phyloP scores from a whole-genome alignment of 2,113 vertebrate species.

The Sinocyclocheilus rhinocerous region DNA sequence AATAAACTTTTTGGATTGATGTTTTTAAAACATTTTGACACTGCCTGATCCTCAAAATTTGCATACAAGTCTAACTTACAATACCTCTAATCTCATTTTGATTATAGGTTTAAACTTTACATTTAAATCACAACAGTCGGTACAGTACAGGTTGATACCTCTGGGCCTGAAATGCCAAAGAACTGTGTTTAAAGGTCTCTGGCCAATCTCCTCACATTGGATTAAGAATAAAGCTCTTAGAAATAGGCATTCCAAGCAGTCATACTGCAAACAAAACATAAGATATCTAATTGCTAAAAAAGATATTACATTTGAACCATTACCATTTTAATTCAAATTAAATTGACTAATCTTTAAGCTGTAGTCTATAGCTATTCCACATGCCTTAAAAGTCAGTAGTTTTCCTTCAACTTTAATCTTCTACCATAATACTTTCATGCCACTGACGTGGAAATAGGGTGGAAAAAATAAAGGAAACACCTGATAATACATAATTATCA shows the following conservation, averaged over 20 bases:
- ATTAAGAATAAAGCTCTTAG: not conserved
- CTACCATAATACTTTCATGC: not conserved
- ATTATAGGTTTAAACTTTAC: not conserved
- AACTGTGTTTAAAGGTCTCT: not conserved
- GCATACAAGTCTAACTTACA: not conserved
- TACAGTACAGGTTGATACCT: not conserved
- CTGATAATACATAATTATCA: not conserved
- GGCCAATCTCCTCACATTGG: not conserved
- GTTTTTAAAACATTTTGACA: not conserved
- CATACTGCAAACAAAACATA: not conserved
- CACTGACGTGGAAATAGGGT: slow-evolving; percentile 5
- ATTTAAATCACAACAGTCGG: not conserved
- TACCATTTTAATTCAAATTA: not conserved
- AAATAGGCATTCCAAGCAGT: not conserved
- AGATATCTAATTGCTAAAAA: not conserved
- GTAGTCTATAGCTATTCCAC: not conserved
- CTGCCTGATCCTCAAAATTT: not conserved
- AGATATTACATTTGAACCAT: not conserved
- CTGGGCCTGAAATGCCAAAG: not conserved
- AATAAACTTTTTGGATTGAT: not conserved
- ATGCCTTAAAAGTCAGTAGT: not conserved
- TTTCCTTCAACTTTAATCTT: not conserved
- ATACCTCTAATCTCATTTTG: not conserved
- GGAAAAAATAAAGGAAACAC: slow-evolving; percentile 29
- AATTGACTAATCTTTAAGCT: not conserved